Evolutionary conservation across 92 coral and sea anemone species (phyloP), one percentile per base, ranked within the genome.

Genomic region (Parazoanthus atlanticus): DNA sequence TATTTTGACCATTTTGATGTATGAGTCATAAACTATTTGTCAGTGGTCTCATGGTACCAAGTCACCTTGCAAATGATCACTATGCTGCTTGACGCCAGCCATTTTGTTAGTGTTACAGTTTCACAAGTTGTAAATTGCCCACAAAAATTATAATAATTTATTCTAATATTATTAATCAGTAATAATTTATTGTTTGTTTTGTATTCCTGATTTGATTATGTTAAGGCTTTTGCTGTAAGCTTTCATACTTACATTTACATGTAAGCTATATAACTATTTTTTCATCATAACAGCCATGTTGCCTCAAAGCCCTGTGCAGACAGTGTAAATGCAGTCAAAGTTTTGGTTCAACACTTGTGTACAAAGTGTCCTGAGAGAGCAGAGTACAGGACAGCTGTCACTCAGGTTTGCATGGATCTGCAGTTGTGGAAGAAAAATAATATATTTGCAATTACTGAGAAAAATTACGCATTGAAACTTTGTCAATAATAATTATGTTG

Each of bases 301-400:
- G 91, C 94, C 43, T 76, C 84, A 41, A 92, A 94, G 84, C 79
- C 86, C 7, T 90, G 92, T 75, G 72, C 65, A 72, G 91, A 91
- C 12, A 86, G 93, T 47, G 86, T 91, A 49, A 86, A 81, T 85
- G 95, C 96, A 21, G 96, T 94, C 13, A 86, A 94, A 85, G 96
- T 95, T 64, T 96, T 97, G 70, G 91, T 95, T 49, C 99, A 97
- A 54, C 97, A 95, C 71, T 92, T 97, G 40, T 97, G 98, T 75
- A 97, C 98, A 74, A 97, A 95, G 84, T 96, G 98, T 54, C 99
- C 99, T 15, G 99, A 97, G 46, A 94, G 95, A 79, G 96, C 98
- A 16, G 99, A 97, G 81, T 97, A 92, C 87, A 90, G 99, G 73
- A 90, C 72, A 40, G 91, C 92, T 31, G 98, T 95, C 46, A 95